Evolutionary conservation across 2,888 invertebrate genomes (phyloP), one percentile per base, ranked within the genome.

Genomic region (Pristionchus exspectatus): DNA sequence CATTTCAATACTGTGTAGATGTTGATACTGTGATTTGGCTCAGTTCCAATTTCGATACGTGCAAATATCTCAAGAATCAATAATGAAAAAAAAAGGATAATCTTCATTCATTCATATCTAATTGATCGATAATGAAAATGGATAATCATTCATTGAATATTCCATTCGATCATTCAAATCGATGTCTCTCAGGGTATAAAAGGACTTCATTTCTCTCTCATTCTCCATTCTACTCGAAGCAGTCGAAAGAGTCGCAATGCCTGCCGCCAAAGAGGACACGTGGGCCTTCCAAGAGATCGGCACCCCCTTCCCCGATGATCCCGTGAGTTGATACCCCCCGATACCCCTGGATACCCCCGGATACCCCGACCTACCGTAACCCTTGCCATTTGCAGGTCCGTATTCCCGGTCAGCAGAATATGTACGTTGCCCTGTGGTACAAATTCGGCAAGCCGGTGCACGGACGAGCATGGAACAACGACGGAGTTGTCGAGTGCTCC

Each of bases 371-470:
- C 66, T 87, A 87, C 87, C 87, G 87, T 77, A 88, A 88, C 87
- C 89, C 87, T n/a, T 0, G 3, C 38, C 10, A 59, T 59, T 27
- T 54, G 54, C 66, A 89, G 83, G 88, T 90, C 50, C 92, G 92
- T 27, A 91, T 91, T 83, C 91, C 91, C 18, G 90, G 90, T 56
- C 92, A 92, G 86, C 91, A 91, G 87, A 93, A 93, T 89, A 91
- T 91, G 90, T 92, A 92, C 90, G 92, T 93, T 27, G 93, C 93
- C 9, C 90, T 93, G 74, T 93, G 93, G 93, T 93, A 93, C 91
- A 93, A 93, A 90, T 92, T 92, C 89, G 93, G 93, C 81, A 93
- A 93, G 87, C 93, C 93, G 84, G 90, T 92, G 87, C 93, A 92
- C 90, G 93, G 93, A 30, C 90, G 93, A 44, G 92, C 92, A 30